Evolutionary conservation across 2,888 invertebrate genomes (phyloP).

Genomic region (Drosophila ezoana): DNA sequence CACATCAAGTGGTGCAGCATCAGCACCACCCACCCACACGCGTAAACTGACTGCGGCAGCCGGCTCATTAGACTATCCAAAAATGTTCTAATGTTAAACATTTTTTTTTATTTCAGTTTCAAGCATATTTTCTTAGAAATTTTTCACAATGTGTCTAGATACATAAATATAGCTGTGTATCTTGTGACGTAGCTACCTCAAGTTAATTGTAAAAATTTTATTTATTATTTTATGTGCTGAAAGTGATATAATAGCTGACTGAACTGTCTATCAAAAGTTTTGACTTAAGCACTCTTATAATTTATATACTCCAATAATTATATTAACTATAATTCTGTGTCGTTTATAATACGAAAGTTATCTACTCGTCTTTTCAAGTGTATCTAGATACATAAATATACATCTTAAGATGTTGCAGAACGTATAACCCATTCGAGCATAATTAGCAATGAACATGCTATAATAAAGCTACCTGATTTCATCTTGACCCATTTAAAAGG

Average conservation of each 20-base stretch:
- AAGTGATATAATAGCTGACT: conserved; percentile 9
- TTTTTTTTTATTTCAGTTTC: conserved; percentile 15
- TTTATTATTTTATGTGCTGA: conserved; percentile 14
- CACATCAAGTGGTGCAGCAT: conserved; percentile 63
- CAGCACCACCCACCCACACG: conserved; percentile 65
- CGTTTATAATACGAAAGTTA: neutral
- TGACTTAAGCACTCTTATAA: neutral
- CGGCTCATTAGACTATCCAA: conserved; percentile 38
- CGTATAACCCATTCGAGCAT: too few relatives aligned
- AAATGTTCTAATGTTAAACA: conserved; percentile 4
- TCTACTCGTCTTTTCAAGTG: neutral
- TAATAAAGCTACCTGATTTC: conserved; percentile 5
- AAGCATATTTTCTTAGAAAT: conserved; percentile 13
- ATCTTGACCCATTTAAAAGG: conserved; percentile 3
- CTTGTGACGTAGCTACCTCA: neutral
- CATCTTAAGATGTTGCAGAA: neutral
- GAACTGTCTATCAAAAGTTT: neutral
- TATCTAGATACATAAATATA: neutral
- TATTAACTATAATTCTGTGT: neutral
- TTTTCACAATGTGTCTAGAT: conserved; percentile 3
- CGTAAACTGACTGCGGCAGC: conserved; percentile 39
- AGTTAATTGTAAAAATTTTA: conserved; percentile 9
- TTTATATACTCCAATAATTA: conserved; percentile 3
- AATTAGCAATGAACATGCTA: neutral
- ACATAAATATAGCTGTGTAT: neutral